Conservation (phyloP, 37 sponge, comb jelly and placozoan genomes). For the Oopsacas minuta region DNA sequence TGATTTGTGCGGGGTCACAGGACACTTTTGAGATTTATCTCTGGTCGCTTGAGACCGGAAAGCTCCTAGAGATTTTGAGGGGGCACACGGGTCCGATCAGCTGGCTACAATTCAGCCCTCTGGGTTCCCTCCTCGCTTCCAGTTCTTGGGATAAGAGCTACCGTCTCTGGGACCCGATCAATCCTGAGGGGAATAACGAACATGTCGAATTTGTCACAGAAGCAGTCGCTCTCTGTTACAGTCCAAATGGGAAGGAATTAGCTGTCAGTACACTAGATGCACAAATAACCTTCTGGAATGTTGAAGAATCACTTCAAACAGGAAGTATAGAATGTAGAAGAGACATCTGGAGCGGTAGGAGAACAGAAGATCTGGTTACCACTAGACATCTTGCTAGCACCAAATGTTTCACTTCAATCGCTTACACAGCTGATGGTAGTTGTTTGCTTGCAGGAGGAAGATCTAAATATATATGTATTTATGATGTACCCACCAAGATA, state of each 20-base stretch:
- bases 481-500: slow-evolving; percentile 53
- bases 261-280: slow-evolving; percentile 85
- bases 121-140: slow-evolving; percentile 43
- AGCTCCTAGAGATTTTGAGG: slow-evolving; percentile 73
- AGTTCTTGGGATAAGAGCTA: slow-evolving; percentile 92
- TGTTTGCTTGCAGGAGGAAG: slow-evolving; percentile 80
- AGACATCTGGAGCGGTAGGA: slow-evolving; percentile 70
- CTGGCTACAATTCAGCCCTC: slow-evolving; percentile 45
- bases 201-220: not conserved
- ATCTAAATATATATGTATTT: slow-evolving; percentile 88
- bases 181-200: slow-evolving; percentile 44
- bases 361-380: slow-evolving; percentile 58
- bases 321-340: slow-evolving; percentile 72
- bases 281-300: slow-evolving; percentile 66
- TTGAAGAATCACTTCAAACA: slow-evolving; percentile 32
- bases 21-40: slow-evolving; percentile 92
- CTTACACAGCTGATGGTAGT: slow-evolving; percentile 79
- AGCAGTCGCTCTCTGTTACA: slow-evolving; percentile 43
- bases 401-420: slow-evolving; percentile 62
- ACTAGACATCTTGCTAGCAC: slow-evolving; percentile 47
- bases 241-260: slow-evolving; percentile 61
- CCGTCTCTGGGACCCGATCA: slow-evolving; percentile 79
- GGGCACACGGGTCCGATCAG: slow-evolving; percentile 87
- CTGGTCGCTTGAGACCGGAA: slow-evolving; percentile 92
- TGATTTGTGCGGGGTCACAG: slow-evolving; percentile 85